Base-by-base conservation (phyloP, 2,888 invertebrate genomes). In the Drosophila nr. perissopoda region DNA sequence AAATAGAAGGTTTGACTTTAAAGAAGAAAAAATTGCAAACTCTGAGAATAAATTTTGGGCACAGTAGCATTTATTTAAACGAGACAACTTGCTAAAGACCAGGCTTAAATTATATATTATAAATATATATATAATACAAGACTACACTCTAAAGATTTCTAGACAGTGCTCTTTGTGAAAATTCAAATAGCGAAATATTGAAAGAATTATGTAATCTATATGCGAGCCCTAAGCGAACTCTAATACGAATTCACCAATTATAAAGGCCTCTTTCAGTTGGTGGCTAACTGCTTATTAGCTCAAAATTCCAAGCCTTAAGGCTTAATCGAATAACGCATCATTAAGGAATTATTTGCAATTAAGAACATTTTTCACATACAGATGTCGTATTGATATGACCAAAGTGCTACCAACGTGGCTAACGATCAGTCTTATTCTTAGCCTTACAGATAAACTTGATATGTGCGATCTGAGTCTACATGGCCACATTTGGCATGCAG, bases 271-370 rank as follows among this genome's bases (percentile, higher is more conserved):
- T 42, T 29, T 36, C n/a, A 54, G 34, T 34, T 31, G 34, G 13
- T n/a, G 45, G 48, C 56, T 53, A 48, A 38, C 13, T 21, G 48
- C 25, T 65, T 53, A 66, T 75, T 52, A 60, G 45, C 65, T 57
- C n/a, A 2, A n/a, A 76, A 52, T 60, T 56, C 34, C 2, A 29
- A 3, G 45, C 54, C 59, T 21, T 31, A 25, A 25, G 61, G 74
- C 60, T 31, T 42, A 48, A 49, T 59, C 25, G 13, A 16, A 56
- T 40, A 51, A 40, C 31, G n/a, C 58, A 62, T 62, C 62, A 74
- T 71, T 75, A 75, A 42, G n/a, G 10, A 51, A 59, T 56, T 68
- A 66, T 69, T 69, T 60, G 71, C 71, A 75, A 78, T 78, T 57
- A 72, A 58, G 60, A 40, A 45, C 33, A 59, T 31, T 59, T 61